Conservation (phyloP, 2,888 invertebrate species). For the Malthinus seriepunctatus region DNA sequence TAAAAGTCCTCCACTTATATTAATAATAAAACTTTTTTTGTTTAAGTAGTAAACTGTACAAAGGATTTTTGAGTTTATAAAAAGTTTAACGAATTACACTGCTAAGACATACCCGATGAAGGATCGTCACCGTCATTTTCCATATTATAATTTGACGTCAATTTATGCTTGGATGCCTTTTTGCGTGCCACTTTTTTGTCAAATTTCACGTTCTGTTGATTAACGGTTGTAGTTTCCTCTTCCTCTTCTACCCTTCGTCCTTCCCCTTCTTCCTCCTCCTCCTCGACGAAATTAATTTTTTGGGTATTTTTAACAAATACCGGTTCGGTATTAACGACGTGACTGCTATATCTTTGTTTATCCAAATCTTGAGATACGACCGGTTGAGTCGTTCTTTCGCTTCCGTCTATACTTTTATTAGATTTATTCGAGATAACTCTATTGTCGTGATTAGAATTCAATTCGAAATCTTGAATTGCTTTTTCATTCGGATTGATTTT, state of each 20-base stretch:
- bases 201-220: slow-evolving; percentile 20
- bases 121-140: slow-evolving; percentile 54
- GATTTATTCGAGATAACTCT: slow-evolving; percentile 52
- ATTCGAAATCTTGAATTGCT: slow-evolving; percentile 48
- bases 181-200: slow-evolving; percentile 20
- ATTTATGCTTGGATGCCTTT: slow-evolving; percentile 5
- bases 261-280: slow-evolving; percentile 35
- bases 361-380: slow-evolving; percentile 41
- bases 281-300: slow-evolving; percentile 33
- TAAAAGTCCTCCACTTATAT: slow-evolving; percentile 8
- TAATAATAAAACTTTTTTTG: slow-evolving; percentile 20
- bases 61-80: slow-evolving; percentile 22
- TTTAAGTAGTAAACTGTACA: slow-evolving; percentile 28
- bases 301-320: slow-evolving; percentile 53
- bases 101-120: slow-evolving; percentile 57
- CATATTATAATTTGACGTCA: slow-evolving; percentile 17
- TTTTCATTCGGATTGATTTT: slow-evolving; percentile 44
- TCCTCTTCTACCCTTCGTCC: no score
- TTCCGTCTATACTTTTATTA: slow-evolving; percentile 51
- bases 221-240: slow-evolving; percentile 13
- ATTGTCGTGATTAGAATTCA: slow-evolving; percentile 35
- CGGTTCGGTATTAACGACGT: slow-evolving; percentile 54
- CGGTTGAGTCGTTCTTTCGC: slow-evolving; percentile 50
- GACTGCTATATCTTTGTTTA: slow-evolving; percentile 47
- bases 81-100: slow-evolving; percentile 32